These are phyloP conservation scores for Pogonognathellus flavescens DNA, from an alignment of 1,140 invertebrate genomes.

Conservation along the genomic window DNA sequence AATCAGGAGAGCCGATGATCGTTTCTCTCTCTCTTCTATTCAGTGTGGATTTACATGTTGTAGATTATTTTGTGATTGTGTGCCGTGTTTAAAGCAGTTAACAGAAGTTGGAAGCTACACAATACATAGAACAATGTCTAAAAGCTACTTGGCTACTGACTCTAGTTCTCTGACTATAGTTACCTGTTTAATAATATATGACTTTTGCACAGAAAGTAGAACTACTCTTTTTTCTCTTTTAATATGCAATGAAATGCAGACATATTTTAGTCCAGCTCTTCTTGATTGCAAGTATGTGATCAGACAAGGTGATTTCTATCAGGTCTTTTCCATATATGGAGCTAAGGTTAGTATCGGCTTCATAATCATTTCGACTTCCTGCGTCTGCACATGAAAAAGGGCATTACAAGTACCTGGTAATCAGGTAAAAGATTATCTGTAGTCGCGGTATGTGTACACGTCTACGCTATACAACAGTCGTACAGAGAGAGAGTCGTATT, in stretches of 20 bases:
- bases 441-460: background rate
- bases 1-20: too few species aligned
- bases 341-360: slow-evolving; percentile 44
- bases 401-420: slow-evolving; percentile 34
- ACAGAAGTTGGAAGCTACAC: too few species aligned
- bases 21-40: too few species aligned
- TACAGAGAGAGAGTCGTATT: too few species aligned
- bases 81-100: too few species aligned
- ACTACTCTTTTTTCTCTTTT: slow-evolving; percentile 15
- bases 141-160: too few species aligned
- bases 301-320: slow-evolving; percentile 42
- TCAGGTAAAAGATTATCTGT: background rate
- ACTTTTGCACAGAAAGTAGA: slow-evolving; percentile 20
- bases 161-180: background rate
- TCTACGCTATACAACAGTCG: background rate
- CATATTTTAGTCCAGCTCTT: slow-evolving; percentile 28
- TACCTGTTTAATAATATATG: slow-evolving; percentile 27
- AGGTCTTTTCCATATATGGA: slow-evolving; percentile 33
- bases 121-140: too few species aligned
- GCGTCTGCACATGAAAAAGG: slow-evolving; percentile 41
- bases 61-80: too few species aligned
- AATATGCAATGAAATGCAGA: slow-evolving; percentile 23
- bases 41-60: too few species aligned
- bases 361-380: slow-evolving; percentile 28
- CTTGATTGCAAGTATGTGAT: slow-evolving; percentile 40